A percentile compares a stretch with the other conserved stretches of the same genome.
These are phyloP conservation scores for Dicroscelio sp. DNA, from an alignment of 2,888 invertebrate genomes.

Conservation along the genomic window DNA sequence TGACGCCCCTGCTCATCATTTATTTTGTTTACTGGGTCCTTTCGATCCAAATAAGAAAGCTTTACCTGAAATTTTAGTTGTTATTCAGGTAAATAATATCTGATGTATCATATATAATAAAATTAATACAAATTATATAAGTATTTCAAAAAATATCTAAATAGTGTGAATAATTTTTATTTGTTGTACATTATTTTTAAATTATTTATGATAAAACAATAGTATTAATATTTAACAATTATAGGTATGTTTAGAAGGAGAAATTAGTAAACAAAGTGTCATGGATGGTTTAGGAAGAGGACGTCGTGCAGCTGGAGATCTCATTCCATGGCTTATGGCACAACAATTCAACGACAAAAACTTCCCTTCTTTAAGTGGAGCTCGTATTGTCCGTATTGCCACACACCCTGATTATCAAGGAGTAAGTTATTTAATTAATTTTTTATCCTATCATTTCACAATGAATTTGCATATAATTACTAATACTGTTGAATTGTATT, in stretches of 20 bases:
- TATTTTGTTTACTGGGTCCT: conserved; percentile 98
- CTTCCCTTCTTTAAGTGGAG: conserved; percentile 97
- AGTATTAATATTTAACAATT: no score
- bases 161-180: no score
- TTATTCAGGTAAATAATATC: conserved; percentile 94
- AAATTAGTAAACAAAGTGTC: conserved; percentile 94
- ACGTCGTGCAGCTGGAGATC: conserved; percentile 98
- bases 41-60: conserved; percentile 94
- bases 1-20: conserved; percentile 99
- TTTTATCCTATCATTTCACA: not conserved
- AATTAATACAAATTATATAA: no score
- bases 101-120: not conserved
- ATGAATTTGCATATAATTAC: no score
- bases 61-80: conserved; percentile 98
- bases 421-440: conserved; percentile 91
- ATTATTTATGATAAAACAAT: no score
- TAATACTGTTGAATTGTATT: not conserved
- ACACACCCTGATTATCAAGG: conserved; percentile 99
- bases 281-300: conserved; percentile 96
- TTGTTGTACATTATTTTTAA: no score
- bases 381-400: conserved; percentile 98
- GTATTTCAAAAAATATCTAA: no score
- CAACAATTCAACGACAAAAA: conserved; percentile 99
- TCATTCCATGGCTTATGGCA: conserved; percentile 99
- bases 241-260: conserved; percentile 94